Base-by-base conservation (phyloP, 2,113 vertebrate genomes). In the Chionodraco myersi region DNA sequence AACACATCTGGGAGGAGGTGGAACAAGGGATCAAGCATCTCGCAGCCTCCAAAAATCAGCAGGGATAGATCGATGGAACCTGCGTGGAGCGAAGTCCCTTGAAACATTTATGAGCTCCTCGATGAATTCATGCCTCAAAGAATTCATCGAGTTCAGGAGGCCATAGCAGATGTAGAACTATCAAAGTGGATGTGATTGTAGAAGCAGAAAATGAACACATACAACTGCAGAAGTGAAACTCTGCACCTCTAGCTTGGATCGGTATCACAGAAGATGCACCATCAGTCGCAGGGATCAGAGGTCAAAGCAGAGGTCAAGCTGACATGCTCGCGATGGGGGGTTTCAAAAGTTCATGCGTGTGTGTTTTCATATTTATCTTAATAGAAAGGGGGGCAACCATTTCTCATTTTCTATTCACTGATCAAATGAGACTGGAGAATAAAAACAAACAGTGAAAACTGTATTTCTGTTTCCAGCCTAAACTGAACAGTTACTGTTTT, bases 341-440 rank as follows among this genome's bases (percentile, higher is more conserved):
- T 14, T 53, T 41, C 26, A 34, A 51, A 45, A 62, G 49, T 49
- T 70, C 63, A 67, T 44, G 65, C 76, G 6, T 41, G 61, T 62
- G 75, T 68, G 83, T 72, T 60, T 79, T 80, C 63, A 48, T 61
- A 44, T 66, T 65, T 57, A 21, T 47, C 23, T 15, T 59, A 83
- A 44, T 41, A 56, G 18, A 54, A 47, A 67, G 5, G n/a, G 30
- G 18, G 16, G 18, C 10, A 63, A 77, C 44, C 56, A 66, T 67
- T 70, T 72, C 73, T 34, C 14, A 54, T 30, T 73, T 73, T 73
- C 61, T 48, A 15, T 52, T 85, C 57, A 62, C 30, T 6, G 16
- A 21, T 65, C 70, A 56, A 21, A 56, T 62, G 23, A 63, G 58
- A 75, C 47, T 75, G 54, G 13, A 72, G 10, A 62, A n/a, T 41